Evolutionary conservation across 1,140 invertebrate species (phyloP).

Genomic region (Dysdera silvatica): DNA sequence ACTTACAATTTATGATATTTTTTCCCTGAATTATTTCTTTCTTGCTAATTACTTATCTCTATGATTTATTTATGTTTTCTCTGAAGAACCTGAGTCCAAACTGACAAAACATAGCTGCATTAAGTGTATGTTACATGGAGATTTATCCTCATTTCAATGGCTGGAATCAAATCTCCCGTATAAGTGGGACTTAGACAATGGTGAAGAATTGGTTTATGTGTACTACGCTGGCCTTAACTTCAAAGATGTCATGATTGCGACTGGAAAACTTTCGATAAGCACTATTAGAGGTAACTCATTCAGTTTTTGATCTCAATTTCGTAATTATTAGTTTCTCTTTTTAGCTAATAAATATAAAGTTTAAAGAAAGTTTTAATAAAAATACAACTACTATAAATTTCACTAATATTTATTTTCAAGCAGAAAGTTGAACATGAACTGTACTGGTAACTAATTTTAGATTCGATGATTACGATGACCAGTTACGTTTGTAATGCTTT

Average conservation of each 20-base stretch:
- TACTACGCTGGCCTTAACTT: constrained; percentile 88
- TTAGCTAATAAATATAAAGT: no score
- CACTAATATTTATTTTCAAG: no score
- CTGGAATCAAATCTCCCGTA: constrained; percentile 71
- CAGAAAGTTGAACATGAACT: no score
- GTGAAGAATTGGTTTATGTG: constrained; percentile 58
- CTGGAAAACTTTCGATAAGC: constrained; percentile 88
- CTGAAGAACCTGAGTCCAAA: constrained; percentile 77
- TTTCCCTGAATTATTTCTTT: background rate
- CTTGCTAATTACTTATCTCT: constrained; percentile 67
- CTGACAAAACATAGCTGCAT: constrained; percentile 35
- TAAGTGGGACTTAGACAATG: constrained; percentile 19
- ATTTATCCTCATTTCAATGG: constrained; percentile 86
- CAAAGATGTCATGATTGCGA: constrained; percentile 94
- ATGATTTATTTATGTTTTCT: constrained; percentile 83
- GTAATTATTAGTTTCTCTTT: background rate
- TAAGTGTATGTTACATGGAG: constrained; percentile 62
- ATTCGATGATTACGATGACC: no score
- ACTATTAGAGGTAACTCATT: constrained; percentile 46
- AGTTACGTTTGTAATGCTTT: no score
- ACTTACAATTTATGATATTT: no score
- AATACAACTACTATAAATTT: no score
- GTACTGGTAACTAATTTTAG: no score
- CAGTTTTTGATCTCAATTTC: background rate
- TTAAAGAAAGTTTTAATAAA: no score